Base-by-base conservation (phyloP, 2,797 vertebrate genomes). In the Characodon lateralis region DNA sequence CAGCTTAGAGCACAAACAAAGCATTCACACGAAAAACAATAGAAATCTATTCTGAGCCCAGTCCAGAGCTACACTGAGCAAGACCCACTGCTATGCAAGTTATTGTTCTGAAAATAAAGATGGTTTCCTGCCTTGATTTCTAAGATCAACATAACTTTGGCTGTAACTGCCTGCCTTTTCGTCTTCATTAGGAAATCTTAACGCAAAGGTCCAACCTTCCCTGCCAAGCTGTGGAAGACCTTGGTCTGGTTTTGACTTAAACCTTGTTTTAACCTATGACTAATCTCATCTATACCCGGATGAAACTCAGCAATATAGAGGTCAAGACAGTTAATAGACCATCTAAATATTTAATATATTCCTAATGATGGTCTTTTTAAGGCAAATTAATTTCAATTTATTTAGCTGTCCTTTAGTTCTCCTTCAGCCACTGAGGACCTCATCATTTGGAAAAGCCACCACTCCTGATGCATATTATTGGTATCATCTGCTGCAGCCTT, bases 241-340 rank as follows among this genome's bases (percentile, higher is more conserved):
- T 3, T 35, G 35, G 3, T 41, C 82, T 70, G 72, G 51, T 88
- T 84, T 74, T 3, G 7, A 75, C 78, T 50, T 78, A 83, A 85
- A 76, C 65, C 74, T 24, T 51, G 73, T 73, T 82, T 35, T 35
- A 35, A 3, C 35, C 35, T 26, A 70, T 58, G 63, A 66, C 78
- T 84, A 82, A 89, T 89, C 83, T 82, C 74, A 83, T 56, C 69
- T 56, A 73, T 74, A 78, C 87, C 82, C 83, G 43, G 43, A 46
- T 46, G 9, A 46, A 46, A 10, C 43, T 46, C 43, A 46, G 43
- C 35, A 41, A 20, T 0, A 66, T 66, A 35, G 63, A 66, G 63
- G 63, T 66, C 63, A 66, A 65, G 16, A 65, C 20, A 18, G 61
- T 39, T 63, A 13, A 16, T 61, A 61, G 14, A 39, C 31, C 8